Evolutionary conservation across 2,797 vertebrate genomes (phyloP).

Genomic region (Corythornis leucogaster): DNA sequence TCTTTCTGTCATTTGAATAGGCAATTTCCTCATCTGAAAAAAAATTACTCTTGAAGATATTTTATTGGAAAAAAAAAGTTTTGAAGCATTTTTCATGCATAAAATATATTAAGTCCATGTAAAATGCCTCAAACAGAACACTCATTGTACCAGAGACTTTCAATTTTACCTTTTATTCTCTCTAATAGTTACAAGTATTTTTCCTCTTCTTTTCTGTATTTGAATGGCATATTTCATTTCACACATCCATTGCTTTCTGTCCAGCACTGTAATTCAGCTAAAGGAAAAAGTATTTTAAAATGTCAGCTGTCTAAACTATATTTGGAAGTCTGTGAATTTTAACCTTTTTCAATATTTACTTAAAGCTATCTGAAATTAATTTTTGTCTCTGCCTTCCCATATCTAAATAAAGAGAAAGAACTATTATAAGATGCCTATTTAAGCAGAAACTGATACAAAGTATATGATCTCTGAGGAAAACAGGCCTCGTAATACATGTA

Average conservation of each 20-base stretch:
- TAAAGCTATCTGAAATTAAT: slow-evolving; percentile 77
- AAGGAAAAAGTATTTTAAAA: slow-evolving; percentile 73
- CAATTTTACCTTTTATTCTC: slow-evolving; percentile 34
- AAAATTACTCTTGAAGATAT: slow-evolving; percentile 24
- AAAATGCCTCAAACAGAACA: slow-evolving; percentile 20
- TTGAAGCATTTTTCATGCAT: slow-evolving; percentile 28
- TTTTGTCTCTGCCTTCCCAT: slow-evolving; percentile 12
- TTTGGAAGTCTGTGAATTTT: slow-evolving; percentile 72
- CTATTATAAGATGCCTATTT: slow-evolving; percentile 35
- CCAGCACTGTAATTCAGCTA: slow-evolving; percentile 59
- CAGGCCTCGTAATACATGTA: slow-evolving; percentile 20
- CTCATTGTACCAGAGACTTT: slow-evolving; percentile 20
- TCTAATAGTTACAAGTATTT: slow-evolving; percentile 32
- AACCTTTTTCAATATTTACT: slow-evolving; percentile 79
- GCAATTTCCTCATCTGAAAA: slow-evolving; percentile 27
- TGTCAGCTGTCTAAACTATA: slow-evolving; percentile 77
- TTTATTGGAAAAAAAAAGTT: neutral
- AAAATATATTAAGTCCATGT: slow-evolving; percentile 12
- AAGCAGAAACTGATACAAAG: slow-evolving; percentile 62
- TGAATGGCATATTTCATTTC: slow-evolving; percentile 74
- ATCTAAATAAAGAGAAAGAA: slow-evolving; percentile 37
- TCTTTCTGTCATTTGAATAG: slow-evolving; percentile 45
- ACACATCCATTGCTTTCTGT: slow-evolving; percentile 60
- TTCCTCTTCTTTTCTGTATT: slow-evolving; percentile 30
- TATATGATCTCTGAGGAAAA: slow-evolving; percentile 33